Base-by-base conservation (phyloP, 1,140 invertebrate genomes). In the Chlorops oryzae region DNA sequence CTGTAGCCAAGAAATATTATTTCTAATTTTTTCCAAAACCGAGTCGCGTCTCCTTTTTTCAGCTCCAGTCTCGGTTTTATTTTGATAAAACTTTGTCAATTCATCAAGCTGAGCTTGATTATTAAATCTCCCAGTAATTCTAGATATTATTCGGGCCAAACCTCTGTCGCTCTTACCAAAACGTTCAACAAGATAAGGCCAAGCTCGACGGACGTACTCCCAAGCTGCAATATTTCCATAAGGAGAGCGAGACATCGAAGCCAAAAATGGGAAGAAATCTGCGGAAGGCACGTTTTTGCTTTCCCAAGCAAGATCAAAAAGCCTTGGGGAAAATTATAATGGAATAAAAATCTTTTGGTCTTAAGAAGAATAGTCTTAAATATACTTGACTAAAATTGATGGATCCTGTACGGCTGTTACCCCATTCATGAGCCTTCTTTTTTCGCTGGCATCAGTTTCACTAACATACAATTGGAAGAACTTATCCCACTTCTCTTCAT, bases 391-490 rank as follows among this genome's bases (percentile, higher is more conserved):
- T 10, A 40, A 65, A 47, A 88, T 76, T 50, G 70, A 73, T 4
- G 73, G 67, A 32, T 85, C 76, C 24, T 76, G 74, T 10, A 81
- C 78, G 17, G 77, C 80, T 0, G 85, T 74, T 17, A 92, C 74
- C 12, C 83, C 86, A 4, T 68, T 60, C 57, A 88, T 74, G 1
- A 91, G 58, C 58, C 82, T 84, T 0, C 77, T 47, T 63, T 83
- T 86, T 62, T 92, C 86, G 40, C 81, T 79, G 0, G 86, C 80
- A 63, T 90, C 84, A 12, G 73, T 75, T 65, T 91, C 89, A 0
- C 73, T 69, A 23, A 78, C 51, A 64, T 87, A 92, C 48, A 79
- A 74, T 2, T 83, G 37, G 78, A 87, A 90, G 56, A 92, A 60
- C 23, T 69, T 63, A 12, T 86, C 72, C 90, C 91, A 93, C 37